Evolutionary conservation across 2,888 invertebrate species (phyloP).

Genomic region (Drosophila cracens): DNA sequence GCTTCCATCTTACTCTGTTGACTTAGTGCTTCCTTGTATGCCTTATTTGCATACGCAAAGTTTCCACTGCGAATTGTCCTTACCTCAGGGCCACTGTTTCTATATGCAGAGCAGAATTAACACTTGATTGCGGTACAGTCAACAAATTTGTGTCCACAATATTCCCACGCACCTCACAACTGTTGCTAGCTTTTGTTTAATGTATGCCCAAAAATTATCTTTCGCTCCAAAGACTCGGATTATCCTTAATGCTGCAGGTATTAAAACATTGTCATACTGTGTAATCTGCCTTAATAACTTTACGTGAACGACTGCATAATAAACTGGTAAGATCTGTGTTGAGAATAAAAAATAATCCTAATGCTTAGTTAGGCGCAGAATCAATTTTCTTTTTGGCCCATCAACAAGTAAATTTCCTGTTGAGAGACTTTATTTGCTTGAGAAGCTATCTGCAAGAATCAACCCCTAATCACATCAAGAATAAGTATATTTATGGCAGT

Average conservation of each 20-base stretch:
- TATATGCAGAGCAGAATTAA: constrained; percentile 34
- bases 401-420: background rate
- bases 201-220: constrained; percentile 11
- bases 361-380: background rate
- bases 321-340: background rate
- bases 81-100: background rate
- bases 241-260: background rate
- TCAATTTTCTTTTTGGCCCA: background rate
- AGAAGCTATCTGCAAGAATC: background rate
- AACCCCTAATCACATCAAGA: background rate
- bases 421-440: background rate
- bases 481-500: constrained; percentile 29
- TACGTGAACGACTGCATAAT: background rate
- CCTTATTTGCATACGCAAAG: constrained; percentile 57
- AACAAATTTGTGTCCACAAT: constrained; percentile 43
- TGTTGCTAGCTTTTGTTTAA: constrained; percentile 4
- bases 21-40: background rate
- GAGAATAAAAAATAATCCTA: no score
- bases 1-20: background rate
- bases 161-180: background rate
- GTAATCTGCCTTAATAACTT: background rate
- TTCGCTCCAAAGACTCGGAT: background rate
- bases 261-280: background rate
- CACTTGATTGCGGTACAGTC: constrained; percentile 43
- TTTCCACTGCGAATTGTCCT: constrained; percentile 39